A percentile compares a stretch with the other conserved stretches of the same genome.
phyloP scores from a whole-genome alignment of 2,888 invertebrate genomes.

The Silvanus unidentatus region DNA sequence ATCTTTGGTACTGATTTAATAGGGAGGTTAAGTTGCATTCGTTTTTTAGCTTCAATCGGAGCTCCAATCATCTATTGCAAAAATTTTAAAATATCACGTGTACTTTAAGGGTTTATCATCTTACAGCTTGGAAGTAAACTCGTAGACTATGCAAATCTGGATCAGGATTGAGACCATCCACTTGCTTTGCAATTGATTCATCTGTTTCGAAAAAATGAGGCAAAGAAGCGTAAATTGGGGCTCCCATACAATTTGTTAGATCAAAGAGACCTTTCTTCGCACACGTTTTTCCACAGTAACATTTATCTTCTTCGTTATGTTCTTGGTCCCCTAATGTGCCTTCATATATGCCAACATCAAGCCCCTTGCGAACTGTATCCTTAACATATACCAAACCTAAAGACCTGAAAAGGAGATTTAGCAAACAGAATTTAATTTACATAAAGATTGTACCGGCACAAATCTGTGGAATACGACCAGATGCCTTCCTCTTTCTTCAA shows the following conservation, averaged over 20 bases:
- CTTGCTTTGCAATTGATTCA: slow-evolving; percentile 39
- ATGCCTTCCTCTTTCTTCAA: slow-evolving; percentile 53
- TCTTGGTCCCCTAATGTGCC: slow-evolving; percentile 66
- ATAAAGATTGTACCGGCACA: slow-evolving; percentile 64
- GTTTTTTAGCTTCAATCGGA: slow-evolving; percentile 64
- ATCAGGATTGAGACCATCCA: slow-evolving; percentile 61
- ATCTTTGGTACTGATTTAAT: slow-evolving; percentile 60
- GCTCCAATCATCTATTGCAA: slow-evolving; percentile 58
- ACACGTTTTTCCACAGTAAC: slow-evolving; percentile 57
- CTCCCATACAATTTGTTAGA: slow-evolving; percentile 59
- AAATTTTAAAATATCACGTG: not conserved
- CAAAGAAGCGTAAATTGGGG: slow-evolving; percentile 67
- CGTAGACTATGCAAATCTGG: slow-evolving; percentile 64
- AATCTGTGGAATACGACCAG: slow-evolving; percentile 65
- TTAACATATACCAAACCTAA: slow-evolving; percentile 57
- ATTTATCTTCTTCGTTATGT: slow-evolving; percentile 48
- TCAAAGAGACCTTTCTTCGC: slow-evolving; percentile 68
- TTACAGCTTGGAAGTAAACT: slow-evolving; percentile 74
- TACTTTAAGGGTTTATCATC: slow-evolving; percentile 15
- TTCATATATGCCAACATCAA: slow-evolving; percentile 61
- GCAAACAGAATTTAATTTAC: not conserved
- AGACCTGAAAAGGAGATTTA: slow-evolving; percentile 46
- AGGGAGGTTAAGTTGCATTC: slow-evolving; percentile 68
- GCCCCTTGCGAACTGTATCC: slow-evolving; percentile 56
- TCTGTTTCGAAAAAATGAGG: slow-evolving; percentile 73